These are phyloP conservation scores for Lissocephala sabroskyi DNA, from an alignment of 2,888 invertebrate genomes.

Conservation along the genomic window DNA sequence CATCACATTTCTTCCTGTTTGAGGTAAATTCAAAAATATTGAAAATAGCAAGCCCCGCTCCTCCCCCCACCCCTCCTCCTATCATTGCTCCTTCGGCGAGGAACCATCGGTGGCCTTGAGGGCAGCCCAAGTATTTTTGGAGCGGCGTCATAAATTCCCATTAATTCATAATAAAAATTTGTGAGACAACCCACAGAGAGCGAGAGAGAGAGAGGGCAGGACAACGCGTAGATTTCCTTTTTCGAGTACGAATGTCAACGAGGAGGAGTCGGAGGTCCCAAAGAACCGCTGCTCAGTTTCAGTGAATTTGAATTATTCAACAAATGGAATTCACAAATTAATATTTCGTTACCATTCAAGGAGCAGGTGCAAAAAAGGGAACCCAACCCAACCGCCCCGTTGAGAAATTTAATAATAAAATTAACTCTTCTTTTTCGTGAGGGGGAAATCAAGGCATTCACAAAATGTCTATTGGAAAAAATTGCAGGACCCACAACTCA, in stretches of 20 bases:
- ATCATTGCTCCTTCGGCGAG: too few species aligned
- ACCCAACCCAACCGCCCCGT: neutral
- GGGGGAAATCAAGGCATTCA: neutral
- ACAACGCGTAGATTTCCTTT: too few species aligned
- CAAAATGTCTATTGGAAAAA: slow-evolving; percentile 7
- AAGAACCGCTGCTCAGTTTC: slow-evolving; percentile 4
- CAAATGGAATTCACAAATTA: slow-evolving; percentile 41
- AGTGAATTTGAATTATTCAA: slow-evolving; percentile 22
- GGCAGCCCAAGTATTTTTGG: slow-evolving; percentile 4
- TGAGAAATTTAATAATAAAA: slow-evolving; percentile 3
- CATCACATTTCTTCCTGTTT: too few species aligned
- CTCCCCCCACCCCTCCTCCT: too few species aligned
- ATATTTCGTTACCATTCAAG: slow-evolving; percentile 45
- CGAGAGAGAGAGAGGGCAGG: too few species aligned
- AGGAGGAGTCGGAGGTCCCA: neutral
- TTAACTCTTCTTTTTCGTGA: neutral
- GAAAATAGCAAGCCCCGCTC: neutral
- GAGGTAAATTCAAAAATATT: slow-evolving; percentile 26
- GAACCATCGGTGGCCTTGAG: neutral
- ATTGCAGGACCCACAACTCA: slow-evolving; percentile 11
- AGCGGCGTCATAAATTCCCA: slow-evolving; percentile 52
- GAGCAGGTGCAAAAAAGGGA: slow-evolving; percentile 6
- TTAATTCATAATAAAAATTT: slow-evolving; percentile 62
- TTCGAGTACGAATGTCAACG: too few species aligned
- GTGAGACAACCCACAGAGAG: slow-evolving; percentile 16